phyloP scores from a whole-genome alignment of 2,888 invertebrate species.

The Megamerina dolium region DNA sequence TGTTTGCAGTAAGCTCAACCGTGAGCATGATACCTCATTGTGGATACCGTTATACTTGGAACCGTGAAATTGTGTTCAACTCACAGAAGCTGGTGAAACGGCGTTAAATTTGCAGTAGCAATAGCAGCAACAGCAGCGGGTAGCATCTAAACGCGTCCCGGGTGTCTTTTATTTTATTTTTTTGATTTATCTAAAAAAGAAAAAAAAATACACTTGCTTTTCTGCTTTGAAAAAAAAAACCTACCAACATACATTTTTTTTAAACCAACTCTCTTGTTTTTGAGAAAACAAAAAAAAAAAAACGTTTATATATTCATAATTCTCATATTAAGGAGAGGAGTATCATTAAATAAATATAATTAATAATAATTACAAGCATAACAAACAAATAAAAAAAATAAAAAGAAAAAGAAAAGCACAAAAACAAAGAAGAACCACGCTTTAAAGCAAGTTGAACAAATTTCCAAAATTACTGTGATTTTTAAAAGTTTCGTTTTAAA shows the following conservation, averaged over 20 bases:
- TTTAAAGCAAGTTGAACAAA: too few species aligned
- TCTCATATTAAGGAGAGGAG: too few species aligned
- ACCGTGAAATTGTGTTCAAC: conserved; percentile 86
- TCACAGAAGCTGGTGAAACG: conserved; percentile 89
- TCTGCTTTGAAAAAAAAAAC: too few species aligned
- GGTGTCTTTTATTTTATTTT: not conserved
- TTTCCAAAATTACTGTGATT: conserved; percentile 17
- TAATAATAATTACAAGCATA: conserved; percentile 5
- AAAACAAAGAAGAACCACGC: too few species aligned
- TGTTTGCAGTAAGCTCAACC: conserved; percentile 24
- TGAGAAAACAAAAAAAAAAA: too few species aligned
- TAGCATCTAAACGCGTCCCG: not conserved
- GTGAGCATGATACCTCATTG: conserved; percentile 54
- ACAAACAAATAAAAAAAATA: conserved; percentile 4
- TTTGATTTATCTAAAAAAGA: too few species aligned
- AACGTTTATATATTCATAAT: too few species aligned
- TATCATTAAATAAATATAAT: too few species aligned
- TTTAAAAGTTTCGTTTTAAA: conserved; percentile 7
- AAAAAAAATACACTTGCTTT: too few species aligned
- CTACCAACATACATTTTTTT: too few species aligned
- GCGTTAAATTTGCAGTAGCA: conserved; percentile 59
- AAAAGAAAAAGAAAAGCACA: conserved; percentile 6
- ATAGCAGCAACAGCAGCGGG: conserved; percentile 18
- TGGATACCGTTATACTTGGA: conserved; percentile 87
- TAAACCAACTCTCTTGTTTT: too few species aligned